Evolutionary conservation across 1,140 invertebrate species (phyloP).

Genomic region (Brachionus asplanchnoidis): DNA sequence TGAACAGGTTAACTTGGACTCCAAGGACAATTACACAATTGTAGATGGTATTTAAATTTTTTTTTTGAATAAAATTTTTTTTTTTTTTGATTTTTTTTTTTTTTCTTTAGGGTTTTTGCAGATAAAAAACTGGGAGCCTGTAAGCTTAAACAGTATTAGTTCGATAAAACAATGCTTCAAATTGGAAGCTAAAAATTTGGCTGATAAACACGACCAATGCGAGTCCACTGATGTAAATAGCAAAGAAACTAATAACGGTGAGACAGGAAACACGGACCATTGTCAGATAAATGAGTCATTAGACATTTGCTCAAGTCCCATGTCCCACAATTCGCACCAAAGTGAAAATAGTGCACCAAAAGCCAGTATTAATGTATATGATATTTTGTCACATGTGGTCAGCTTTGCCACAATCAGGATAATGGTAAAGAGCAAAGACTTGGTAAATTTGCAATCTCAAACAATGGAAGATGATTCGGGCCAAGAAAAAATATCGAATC

Average conservation of each 20-base stretch:
- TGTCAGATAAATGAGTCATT: neutral
- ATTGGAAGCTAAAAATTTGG: neutral
- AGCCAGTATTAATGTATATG: neutral
- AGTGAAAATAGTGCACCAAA: neutral
- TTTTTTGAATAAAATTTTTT: neutral
- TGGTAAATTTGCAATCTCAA: neutral
- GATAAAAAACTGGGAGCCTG: conserved; percentile 37
- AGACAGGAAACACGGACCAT: neutral
- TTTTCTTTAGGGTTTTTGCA: conserved; percentile 5
- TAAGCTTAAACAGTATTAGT: conserved; percentile 12
- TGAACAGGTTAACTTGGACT: neutral
- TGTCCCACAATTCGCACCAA: neutral
- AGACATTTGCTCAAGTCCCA: neutral
- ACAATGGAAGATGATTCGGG: neutral
- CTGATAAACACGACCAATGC: neutral
- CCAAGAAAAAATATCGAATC: neutral
- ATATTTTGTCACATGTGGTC: conserved; percentile 38
- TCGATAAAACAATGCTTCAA: conserved; percentile 24
- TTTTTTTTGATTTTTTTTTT: neutral
- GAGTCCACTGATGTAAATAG: neutral
- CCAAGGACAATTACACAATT: neutral
- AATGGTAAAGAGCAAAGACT: neutral
- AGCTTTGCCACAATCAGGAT: conserved; percentile 17
- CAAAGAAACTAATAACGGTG: neutral
- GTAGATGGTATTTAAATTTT: conserved; percentile 22